Base-by-base conservation (phyloP, 2,797 vertebrate species). In the Phrynocephalus forsythii region DNA sequence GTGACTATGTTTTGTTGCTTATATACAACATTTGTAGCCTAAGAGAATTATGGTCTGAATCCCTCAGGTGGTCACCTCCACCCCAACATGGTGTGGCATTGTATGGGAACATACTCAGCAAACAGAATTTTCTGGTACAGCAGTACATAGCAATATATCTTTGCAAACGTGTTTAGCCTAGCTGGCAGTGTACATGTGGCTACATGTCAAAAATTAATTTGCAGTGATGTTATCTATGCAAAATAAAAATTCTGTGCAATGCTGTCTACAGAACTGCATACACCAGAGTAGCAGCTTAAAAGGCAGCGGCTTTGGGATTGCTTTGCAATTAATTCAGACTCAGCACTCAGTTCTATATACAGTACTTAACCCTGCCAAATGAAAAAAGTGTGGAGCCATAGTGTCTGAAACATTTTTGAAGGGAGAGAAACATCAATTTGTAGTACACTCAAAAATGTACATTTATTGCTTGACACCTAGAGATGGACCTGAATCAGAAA, bases 381-480 rank as follows among this genome's bases (percentile, higher is more conserved):
- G 33, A 38, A 33, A 68, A 50, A 7, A 11, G 16, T 71, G 67
- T 60, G 44, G 76, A 79, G 77, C 76, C 66, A 18, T 6, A n/a
- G 22, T 86, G 85, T 86, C 85, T 86, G 48, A 68, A 68, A 52
- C 28, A 38, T 86, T 78, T 69, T 20, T 2, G 60, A 20, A 15
- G 60, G 18, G 11, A 6, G 2, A n/a, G 30, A 69, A 5, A 2
- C 30, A 86, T 38, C 7, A 3, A 20, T 38, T 28, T 38, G 24
- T 28, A 80, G 79, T 72, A 38, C 18, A 71, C 30, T 28, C 11
- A n/a, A 30, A 24, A 5, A n/a, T 86, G 20, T 63, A 16, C 18
- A 63, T 63, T 63, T 63, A 63, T 63, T 20, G 13, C 20, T 63
- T 63, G 60, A 8, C 56, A 60, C 3, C 24, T 44, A 44, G 38